Evolutionary conservation across 2,113 vertebrate species (phyloP).

Genomic region (Rhinoderma darwinii): DNA sequence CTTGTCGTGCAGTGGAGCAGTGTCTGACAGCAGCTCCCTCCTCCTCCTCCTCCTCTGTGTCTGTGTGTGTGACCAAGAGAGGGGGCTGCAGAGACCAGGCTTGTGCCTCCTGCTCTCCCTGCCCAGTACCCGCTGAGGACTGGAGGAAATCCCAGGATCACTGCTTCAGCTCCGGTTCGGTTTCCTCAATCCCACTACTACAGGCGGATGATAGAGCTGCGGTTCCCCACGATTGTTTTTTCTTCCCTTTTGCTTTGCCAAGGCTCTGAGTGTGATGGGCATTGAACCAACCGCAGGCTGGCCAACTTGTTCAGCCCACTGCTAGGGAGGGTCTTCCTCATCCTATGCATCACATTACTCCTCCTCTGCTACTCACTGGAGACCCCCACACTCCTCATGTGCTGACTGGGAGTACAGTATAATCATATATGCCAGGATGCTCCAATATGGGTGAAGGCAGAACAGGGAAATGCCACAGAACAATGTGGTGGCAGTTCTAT

Average conservation of each 20-base stretch:
- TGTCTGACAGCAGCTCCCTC: slow-evolving; percentile 51
- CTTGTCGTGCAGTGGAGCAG: slow-evolving; percentile 28
- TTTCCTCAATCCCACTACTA: not conserved
- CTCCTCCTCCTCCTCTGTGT: slow-evolving; percentile 24
- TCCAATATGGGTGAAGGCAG: not conserved
- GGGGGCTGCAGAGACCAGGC: slow-evolving; percentile 46
- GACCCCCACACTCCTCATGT: slow-evolving; percentile 34
- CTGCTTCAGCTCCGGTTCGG: not conserved
- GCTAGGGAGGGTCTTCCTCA: slow-evolving; percentile 43
- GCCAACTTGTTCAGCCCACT: slow-evolving; percentile 39
- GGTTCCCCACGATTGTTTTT: not conserved
- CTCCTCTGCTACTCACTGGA: slow-evolving; percentile 41
- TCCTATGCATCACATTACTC: slow-evolving; percentile 30
- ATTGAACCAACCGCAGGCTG: slow-evolving; percentile 20
- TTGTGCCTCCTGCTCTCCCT: not conserved
- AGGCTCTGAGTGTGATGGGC: slow-evolving; percentile 17
- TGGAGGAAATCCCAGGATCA: slow-evolving; percentile 29
- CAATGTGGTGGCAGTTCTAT: not conserved
- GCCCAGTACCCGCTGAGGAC: not conserved
- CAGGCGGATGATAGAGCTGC: not conserved
- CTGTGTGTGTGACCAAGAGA: slow-evolving; percentile 51
- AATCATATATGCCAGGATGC: not conserved
- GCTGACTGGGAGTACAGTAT: not conserved
- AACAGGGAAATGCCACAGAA: not conserved
- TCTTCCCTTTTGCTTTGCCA: slow-evolving; percentile 2